Evolutionary conservation across 1,140 invertebrate genomes (phyloP).

Genomic region (Achroia grisella): DNA sequence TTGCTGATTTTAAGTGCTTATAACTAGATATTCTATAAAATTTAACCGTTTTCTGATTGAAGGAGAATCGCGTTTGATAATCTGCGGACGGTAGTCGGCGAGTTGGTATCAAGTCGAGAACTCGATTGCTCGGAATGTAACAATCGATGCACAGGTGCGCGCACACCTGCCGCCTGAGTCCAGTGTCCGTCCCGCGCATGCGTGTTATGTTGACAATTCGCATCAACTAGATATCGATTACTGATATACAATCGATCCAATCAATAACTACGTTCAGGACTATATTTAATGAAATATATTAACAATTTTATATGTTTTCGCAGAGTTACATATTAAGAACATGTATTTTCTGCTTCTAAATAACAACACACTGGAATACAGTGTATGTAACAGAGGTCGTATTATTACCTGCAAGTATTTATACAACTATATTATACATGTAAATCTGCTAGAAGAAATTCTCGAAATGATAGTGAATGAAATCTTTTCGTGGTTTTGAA

Average conservation of each 20-base stretch:
- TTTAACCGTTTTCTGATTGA: conserved; percentile 14
- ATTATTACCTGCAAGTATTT: no score
- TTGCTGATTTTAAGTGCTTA: background rate
- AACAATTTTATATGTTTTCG: no score
- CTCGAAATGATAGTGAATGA: no score
- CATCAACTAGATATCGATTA: conserved; percentile 9
- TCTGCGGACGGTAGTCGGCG: conserved; percentile 2
- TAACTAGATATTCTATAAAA: conserved; percentile 1
- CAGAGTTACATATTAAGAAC: no score
- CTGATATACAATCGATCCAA: conserved; percentile 7
- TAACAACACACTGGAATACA: no score
- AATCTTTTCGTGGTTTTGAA: no score
- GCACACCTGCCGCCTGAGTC: conserved; percentile 32
- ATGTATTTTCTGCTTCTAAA: no score
- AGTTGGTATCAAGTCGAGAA: background rate
- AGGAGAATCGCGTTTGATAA: conserved; percentile 13
- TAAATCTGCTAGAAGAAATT: no score
- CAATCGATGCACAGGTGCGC: conserved; percentile 46
- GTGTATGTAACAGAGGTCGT: no score
- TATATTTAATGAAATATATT: no score
- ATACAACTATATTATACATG: no score
- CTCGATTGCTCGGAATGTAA: conserved; percentile 34
- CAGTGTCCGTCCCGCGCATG: background rate
- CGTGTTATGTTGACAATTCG: conserved; percentile 5
- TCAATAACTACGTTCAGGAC: background rate